A percentile compares a stretch with the other conserved stretches of the same genome.
phyloP scores from a whole-genome alignment of 2,888 invertebrate species.

The Acleris emargana region DNA sequence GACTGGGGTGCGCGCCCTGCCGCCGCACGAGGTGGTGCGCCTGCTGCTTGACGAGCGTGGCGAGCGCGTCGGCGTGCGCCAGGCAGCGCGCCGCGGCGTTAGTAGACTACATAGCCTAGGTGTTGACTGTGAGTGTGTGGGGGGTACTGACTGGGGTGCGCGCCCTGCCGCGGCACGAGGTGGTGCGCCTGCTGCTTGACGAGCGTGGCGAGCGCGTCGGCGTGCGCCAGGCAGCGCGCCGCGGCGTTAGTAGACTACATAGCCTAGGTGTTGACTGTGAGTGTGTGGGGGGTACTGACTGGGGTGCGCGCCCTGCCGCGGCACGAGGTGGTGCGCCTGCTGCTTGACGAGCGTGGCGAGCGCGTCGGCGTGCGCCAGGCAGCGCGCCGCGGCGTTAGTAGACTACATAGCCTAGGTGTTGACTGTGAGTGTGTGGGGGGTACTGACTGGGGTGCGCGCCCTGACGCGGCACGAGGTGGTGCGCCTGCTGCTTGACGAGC shows the following conservation, averaged over 20 bases:
- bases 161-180: conserved; percentile 76
- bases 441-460: conserved; percentile 74
- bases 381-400: too few species aligned
- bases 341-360: conserved; percentile 81
- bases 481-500: conserved; percentile 80
- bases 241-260: background rate
- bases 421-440: background rate
- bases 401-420: background rate
- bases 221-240: conserved; percentile 84
- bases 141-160: conserved; percentile 69
- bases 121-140: background rate
- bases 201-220: conserved; percentile 82
- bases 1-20: conserved; percentile 74
- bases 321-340: conserved; percentile 81
- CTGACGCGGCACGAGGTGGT: conserved; percentile 79
- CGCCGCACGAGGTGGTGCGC: conserved; percentile 81
- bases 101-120: background rate
- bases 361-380: conserved; percentile 84
- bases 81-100: too few species aligned
- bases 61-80: conserved; percentile 83
- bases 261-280: too few species aligned
- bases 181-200: conserved; percentile 81
- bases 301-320: conserved; percentile 74
- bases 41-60: conserved; percentile 81
- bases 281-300: conserved; percentile 54